These are phyloP conservation scores for Elmis aenea DNA, from an alignment of 2,888 invertebrate species.

Conservation along the genomic window DNA sequence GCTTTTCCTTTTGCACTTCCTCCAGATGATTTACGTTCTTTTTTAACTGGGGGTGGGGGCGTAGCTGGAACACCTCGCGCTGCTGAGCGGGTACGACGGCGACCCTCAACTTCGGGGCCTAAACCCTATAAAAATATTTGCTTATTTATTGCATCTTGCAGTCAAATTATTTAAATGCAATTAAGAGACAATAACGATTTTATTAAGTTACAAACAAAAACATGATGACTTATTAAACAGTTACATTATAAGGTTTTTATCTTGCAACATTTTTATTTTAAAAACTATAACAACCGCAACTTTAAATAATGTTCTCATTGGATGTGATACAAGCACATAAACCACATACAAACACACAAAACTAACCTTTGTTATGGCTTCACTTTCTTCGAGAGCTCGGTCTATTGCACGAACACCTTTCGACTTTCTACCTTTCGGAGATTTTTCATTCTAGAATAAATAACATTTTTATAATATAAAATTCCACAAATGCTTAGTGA, in stretches of 20 bases:
- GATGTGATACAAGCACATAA: no score
- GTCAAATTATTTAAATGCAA: no score
- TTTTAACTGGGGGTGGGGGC: conserved; percentile 51
- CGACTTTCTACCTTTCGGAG: conserved; percentile 47
- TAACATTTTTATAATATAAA: conserved; percentile 5
- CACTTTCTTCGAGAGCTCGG: conserved; percentile 50
- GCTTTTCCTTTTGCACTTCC: conserved; percentile 39
- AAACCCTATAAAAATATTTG: conserved; percentile 43
- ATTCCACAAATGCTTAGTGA: conserved; percentile 3
- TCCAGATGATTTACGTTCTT: conserved; percentile 41
- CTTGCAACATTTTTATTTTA: no score
- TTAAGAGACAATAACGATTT: no score
- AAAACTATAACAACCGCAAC: no score
- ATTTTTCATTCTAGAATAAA: conserved; percentile 42
- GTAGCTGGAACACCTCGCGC: conserved; percentile 51
- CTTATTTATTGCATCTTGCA: no score
- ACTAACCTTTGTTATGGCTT: conserved; percentile 52
- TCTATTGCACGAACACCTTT: conserved; percentile 49
- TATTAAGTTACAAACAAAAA: no score
- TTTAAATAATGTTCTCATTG: no score
- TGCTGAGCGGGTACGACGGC: conserved; percentile 54
- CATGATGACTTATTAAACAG: no score
- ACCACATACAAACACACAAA: no score
- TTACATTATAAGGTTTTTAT: no score
- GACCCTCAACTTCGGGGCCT: conserved; percentile 52